These are phyloP conservation scores for Orchesella flavescens DNA, from an alignment of 2,888 invertebrate genomes.

Conservation along the genomic window DNA sequence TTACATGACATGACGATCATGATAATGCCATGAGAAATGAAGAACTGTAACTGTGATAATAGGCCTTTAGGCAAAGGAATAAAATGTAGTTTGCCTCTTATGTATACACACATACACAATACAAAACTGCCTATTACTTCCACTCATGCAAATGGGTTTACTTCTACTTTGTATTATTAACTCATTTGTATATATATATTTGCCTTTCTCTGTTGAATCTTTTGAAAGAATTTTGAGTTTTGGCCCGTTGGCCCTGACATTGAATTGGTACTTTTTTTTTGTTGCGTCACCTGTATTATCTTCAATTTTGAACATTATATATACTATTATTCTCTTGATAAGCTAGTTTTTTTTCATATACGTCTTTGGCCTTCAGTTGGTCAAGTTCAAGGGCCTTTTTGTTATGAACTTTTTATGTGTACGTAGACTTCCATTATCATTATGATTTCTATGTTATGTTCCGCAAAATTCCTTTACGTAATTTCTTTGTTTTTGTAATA, in stretches of 20 bases:
- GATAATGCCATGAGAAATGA: not conserved
- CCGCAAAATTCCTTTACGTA: not conserved
- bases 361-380: conserved; percentile 44
- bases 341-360: too few relatives aligned
- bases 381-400: conserved; percentile 55
- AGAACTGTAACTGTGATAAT: conserved; percentile 12
- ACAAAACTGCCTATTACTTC: too few relatives aligned
- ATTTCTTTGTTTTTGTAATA: too few relatives aligned
- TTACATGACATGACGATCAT: not conserved
- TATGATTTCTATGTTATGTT: too few relatives aligned
- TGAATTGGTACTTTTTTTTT: not conserved
- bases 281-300: too few relatives aligned
- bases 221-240: not conserved
- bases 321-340: too few relatives aligned
- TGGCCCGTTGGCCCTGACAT: conserved; percentile 18
- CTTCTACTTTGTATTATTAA: too few relatives aligned
- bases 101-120: too few relatives aligned
- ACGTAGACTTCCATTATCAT: not conserved
- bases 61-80: conserved; percentile 17
- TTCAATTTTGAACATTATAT: too few relatives aligned
- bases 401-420: not conserved
- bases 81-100: not conserved
- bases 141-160: too few relatives aligned
- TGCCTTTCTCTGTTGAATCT: too few relatives aligned
- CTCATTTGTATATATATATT: too few relatives aligned